A percentile compares a stretch with the other conserved stretches of the same genome.
These are phyloP conservation scores for Phenganax marumi DNA, from an alignment of 92 coral and sea anemone species.

Conservation along the genomic window DNA sequence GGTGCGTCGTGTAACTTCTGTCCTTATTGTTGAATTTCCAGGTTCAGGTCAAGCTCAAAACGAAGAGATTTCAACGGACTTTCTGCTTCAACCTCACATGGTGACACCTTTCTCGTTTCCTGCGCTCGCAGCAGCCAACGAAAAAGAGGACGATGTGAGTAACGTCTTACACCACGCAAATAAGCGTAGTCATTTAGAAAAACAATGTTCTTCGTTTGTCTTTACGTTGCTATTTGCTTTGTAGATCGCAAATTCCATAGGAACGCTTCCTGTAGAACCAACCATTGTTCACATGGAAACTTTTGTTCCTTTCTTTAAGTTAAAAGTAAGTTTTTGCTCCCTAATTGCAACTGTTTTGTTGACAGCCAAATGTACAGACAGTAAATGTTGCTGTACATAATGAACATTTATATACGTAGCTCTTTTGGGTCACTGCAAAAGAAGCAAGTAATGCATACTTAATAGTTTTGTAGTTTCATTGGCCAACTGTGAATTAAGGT, in stretches of 20 bases:
- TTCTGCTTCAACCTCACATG: constrained; percentile 55
- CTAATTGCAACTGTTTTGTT: not conserved
- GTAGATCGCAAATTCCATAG: constrained; percentile 86
- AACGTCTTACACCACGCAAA: not conserved
- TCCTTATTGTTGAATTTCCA: constrained; percentile 21
- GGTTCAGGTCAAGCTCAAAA: constrained; percentile 82
- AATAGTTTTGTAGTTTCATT: too few relatives aligned
- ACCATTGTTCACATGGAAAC: constrained; percentile 81
- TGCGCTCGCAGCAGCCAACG: constrained; percentile 72
- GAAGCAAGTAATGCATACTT: too few relatives aligned
- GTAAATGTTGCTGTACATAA: not conserved
- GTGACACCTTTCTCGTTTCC: constrained; percentile 84
- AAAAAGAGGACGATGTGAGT: constrained; percentile 88
- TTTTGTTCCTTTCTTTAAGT: constrained; percentile 72
- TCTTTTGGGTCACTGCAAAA: too few relatives aligned
- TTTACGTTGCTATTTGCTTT: not conserved
- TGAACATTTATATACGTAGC: too few relatives aligned
- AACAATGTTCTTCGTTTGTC: too few relatives aligned
- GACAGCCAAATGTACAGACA: not conserved
- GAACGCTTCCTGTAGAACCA: constrained; percentile 68
- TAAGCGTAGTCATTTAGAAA: not conserved
- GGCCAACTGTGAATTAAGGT: not conserved
- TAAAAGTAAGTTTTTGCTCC: constrained; percentile 60
- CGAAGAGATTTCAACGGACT: constrained; percentile 59
- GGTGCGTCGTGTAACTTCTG: not conserved